A percentile compares a stretch with the other conserved stretches of the same genome.
phyloP scores from a whole-genome alignment of 2,797 vertebrate genomes.

The Helostoma temminkii region DNA sequence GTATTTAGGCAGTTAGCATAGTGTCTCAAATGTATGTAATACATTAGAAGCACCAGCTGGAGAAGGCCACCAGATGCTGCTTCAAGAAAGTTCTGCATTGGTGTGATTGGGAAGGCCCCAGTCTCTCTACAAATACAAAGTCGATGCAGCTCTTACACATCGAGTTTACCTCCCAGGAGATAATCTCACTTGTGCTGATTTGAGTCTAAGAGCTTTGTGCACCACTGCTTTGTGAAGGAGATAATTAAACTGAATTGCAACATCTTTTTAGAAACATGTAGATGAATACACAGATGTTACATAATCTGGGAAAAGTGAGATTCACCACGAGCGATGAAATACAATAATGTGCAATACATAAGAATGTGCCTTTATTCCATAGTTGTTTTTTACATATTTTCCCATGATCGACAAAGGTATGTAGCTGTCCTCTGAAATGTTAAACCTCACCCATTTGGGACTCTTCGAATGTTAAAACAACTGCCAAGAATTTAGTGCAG shows the following conservation, averaged over 20 bases:
- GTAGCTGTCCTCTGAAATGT: constrained; percentile 33
- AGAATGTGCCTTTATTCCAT: background rate
- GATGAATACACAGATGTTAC: background rate
- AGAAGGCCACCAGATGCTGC: background rate
- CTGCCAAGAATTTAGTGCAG: constrained; percentile 55
- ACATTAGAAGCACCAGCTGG: background rate
- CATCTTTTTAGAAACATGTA: background rate
- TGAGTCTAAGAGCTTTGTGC: background rate
- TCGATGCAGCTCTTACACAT: background rate
- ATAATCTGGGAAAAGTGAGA: background rate
- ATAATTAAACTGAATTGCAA: background rate
- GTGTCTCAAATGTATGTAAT: no score
- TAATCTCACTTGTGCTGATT: background rate
- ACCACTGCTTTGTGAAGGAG: background rate
- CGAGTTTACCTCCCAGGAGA: background rate
- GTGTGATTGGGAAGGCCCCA: background rate
- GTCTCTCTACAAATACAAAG: background rate
- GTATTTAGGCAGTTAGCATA: no score
- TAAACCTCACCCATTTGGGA: constrained; percentile 44
- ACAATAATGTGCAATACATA: background rate
- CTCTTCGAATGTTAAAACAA: constrained; percentile 40
- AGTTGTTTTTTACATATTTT: constrained; percentile 12
- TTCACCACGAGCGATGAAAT: background rate
- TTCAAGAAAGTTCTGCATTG: background rate
- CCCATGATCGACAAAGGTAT: constrained; percentile 18